Evolutionary conservation across 2,888 invertebrate genomes (phyloP), one percentile per base, ranked within the genome.

Genomic region (Dicranocentrus wangi): DNA sequence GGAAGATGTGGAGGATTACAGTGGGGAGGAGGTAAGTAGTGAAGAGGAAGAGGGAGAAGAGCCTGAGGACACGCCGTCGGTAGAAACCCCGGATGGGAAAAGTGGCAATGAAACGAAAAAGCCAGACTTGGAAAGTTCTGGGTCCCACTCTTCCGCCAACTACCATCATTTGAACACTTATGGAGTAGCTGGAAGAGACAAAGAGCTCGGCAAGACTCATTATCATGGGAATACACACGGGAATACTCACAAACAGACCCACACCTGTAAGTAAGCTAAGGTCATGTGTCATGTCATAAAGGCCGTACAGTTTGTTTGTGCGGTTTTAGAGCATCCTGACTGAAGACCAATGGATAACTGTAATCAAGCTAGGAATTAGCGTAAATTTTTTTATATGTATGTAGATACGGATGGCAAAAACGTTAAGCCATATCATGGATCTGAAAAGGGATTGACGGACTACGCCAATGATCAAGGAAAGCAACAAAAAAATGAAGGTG

Each of bases 331-430:
- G n/a, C n/a, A n/a, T n/a, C n/a, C n/a, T n/a, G n/a, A n/a, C n/a
- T n/a, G n/a, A n/a, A n/a, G n/a, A n/a, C n/a, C n/a, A n/a, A n/a
- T n/a, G n/a, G n/a, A n/a, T n/a, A n/a, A n/a, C n/a, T n/a, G n/a
- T n/a, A n/a, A n/a, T n/a, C n/a, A n/a, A n/a, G n/a, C n/a, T n/a
- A n/a, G n/a, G n/a, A n/a, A n/a, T n/a, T n/a, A n/a, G n/a, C n/a
- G n/a, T n/a, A n/a, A n/a, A n/a, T n/a, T n/a, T n/a, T n/a, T n/a
- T n/a, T n/a, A n/a, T n/a, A n/a, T n/a, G n/a, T n/a, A n/a, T n/a
- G n/a, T n/a, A 87, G 87, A 83, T 19, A 85, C 86, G 53, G 85
- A 85, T 69, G 87, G 86, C 17, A 84, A 81, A 53, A 81, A 85
- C 28, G 80, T 83, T 8, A 87, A 68, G 27, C 79, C 85, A 15